These are phyloP conservation scores for Drosophila siamana DNA, from an alignment of 2,888 invertebrate species.

Conservation along the genomic window DNA sequence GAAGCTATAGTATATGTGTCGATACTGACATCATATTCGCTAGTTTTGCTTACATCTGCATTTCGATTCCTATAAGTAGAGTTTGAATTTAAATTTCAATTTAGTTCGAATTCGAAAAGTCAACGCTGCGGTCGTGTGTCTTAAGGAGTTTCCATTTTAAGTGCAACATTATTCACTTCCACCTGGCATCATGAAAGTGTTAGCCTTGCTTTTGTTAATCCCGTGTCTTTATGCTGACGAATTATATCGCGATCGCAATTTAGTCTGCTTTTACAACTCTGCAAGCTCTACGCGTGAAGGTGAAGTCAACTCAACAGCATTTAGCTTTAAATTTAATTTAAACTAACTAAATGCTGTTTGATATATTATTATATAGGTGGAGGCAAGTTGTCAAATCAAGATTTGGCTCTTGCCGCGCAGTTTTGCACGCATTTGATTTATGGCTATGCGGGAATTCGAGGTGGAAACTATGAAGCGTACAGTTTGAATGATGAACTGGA, in stretches of 20 bases:
- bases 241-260: background rate
- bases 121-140: background rate
- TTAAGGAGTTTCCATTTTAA: background rate
- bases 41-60: background rate
- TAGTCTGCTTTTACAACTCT: background rate
- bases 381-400: background rate
- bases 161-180: background rate
- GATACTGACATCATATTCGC: background rate
- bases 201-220: background rate
- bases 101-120: background rate
- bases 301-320: background rate
- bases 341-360: background rate
- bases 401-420: background rate
- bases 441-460: background rate
- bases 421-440: slow-evolving; percentile 2
- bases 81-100: background rate
- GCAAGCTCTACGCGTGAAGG: background rate
- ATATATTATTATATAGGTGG: background rate
- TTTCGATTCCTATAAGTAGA: background rate
- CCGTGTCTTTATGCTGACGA: background rate
- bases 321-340: background rate
- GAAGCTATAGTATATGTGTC: background rate
- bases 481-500: background rate
- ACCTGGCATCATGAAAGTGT: background rate
- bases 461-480: background rate